These are phyloP conservation scores for Pristionchus mayeri DNA, from an alignment of 2,888 invertebrate species.

Conservation along the genomic window DNA sequence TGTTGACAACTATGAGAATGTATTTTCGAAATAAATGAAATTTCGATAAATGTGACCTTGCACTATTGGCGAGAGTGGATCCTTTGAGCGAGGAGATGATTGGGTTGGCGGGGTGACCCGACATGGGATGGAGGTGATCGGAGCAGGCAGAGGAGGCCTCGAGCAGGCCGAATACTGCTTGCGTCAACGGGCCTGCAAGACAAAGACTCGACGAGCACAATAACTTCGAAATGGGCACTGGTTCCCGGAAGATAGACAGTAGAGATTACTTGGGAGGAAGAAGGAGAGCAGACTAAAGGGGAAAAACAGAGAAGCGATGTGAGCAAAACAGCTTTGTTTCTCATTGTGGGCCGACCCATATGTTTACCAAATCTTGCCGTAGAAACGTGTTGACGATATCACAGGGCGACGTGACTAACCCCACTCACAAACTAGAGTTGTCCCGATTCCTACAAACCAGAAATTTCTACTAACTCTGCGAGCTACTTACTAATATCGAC, in stretches of 20 bases:
- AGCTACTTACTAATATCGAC: too few species aligned
- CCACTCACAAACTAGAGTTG: too few species aligned
- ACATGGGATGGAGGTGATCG: slow-evolving; percentile 35
- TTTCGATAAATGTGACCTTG: slow-evolving; percentile 18
- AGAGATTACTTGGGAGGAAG: slow-evolving; percentile 12
- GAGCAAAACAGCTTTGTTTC: slow-evolving; percentile 33
- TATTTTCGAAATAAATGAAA: too few species aligned
- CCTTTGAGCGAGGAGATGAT: slow-evolving; percentile 46
- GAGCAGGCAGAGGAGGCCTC: slow-evolving; percentile 5
- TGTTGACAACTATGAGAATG: too few species aligned
- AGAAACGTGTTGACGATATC: too few species aligned
- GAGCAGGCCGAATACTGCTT: slow-evolving; percentile 44
- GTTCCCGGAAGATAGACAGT: slow-evolving; percentile 30
- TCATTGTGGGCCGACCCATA: neutral
- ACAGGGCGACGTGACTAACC: too few species aligned
- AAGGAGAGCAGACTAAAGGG: neutral
- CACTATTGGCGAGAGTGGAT: slow-evolving; percentile 1
- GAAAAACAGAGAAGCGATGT: neutral
- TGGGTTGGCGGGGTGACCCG: neutral
- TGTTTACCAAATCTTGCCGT: neutral
- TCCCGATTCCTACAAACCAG: too few species aligned
- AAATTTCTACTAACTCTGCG: too few species aligned
- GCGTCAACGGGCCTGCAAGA: slow-evolving; percentile 25
- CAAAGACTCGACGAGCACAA: neutral
- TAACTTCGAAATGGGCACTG: neutral